phyloP scores from a whole-genome alignment of 1,140 invertebrate species.

The Bombus fervidus region DNA sequence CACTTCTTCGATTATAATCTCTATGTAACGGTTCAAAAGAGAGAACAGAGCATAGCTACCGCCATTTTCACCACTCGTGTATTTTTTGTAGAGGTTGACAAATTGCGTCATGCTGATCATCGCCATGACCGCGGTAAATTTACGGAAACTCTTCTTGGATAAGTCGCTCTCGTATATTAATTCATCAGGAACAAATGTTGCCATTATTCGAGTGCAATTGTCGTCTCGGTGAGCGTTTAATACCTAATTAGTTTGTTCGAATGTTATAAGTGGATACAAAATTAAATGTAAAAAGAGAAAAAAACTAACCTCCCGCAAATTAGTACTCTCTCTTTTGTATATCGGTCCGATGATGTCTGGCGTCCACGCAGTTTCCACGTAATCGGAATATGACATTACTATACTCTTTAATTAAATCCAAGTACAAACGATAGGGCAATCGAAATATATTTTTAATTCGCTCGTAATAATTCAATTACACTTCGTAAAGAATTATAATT shows the following conservation, averaged over 20 bases:
- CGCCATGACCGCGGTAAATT: slow-evolving; percentile 53
- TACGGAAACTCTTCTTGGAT: slow-evolving; percentile 34
- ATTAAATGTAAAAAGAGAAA: not conserved
- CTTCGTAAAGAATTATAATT: not conserved
- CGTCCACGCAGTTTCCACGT: slow-evolving; percentile 15
- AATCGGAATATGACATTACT: not conserved
- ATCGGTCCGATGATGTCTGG: slow-evolving; percentile 69
- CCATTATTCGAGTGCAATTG: slow-evolving; percentile 46
- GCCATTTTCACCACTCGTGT: slow-evolving; percentile 57
- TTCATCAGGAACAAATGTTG: slow-evolving; percentile 70
- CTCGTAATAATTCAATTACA: not conserved
- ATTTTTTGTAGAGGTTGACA: slow-evolving; percentile 63
- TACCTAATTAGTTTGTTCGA: slow-evolving; percentile 34
- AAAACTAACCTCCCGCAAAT: slow-evolving; percentile 65
- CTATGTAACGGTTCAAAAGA: slow-evolving; percentile 67
- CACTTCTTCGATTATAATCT: slow-evolving; percentile 67
- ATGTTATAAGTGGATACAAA: not conserved
- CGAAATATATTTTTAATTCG: not conserved
- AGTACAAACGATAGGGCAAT: rapidly evolving
- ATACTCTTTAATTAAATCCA: not conserved
- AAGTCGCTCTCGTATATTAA: slow-evolving; percentile 58
- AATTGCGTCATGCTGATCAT: slow-evolving; percentile 54
- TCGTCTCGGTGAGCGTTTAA: slow-evolving; percentile 39
- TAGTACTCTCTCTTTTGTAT: slow-evolving; percentile 47
- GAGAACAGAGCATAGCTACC: slow-evolving; percentile 67